Percentiles rank a stretch among this genome's conserved stretches.
Conservation (phyloP, 2,797 vertebrate genomes). For the Myotis myotis region DNA sequence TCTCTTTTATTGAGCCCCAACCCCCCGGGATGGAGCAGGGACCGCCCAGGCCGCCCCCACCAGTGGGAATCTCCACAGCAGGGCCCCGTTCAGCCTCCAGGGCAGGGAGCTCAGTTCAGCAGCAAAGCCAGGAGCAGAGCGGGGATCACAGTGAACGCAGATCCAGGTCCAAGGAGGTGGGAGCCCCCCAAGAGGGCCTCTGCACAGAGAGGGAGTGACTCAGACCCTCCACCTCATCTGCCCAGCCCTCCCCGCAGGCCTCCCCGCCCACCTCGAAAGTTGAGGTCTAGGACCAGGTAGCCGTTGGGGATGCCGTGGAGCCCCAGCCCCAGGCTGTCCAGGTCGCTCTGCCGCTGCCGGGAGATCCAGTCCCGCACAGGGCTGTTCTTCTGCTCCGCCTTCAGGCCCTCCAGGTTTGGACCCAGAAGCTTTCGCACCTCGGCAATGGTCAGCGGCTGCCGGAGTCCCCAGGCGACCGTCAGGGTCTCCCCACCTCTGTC, state of each 20-base stretch:
- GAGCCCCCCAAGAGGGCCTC: not conserved
- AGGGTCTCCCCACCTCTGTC: not conserved
- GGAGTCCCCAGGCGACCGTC: not conserved
- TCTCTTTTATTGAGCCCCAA: constrained; percentile 56
- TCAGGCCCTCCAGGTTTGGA: constrained; percentile 26
- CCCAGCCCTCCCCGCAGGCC: not conserved
- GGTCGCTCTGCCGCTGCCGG: constrained; percentile 68
- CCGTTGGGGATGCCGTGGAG: constrained; percentile 75
- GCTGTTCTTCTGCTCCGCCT: not conserved
- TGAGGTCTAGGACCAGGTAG: constrained; percentile 67
- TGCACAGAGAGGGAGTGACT: not conserved
- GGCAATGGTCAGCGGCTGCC: constrained; percentile 65
- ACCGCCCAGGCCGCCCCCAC: not conserved
- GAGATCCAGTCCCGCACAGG: constrained; percentile 76
- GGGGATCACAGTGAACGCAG: constrained; percentile 36
- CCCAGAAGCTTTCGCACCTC: constrained; percentile 82
- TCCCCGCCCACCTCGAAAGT: constrained; percentile 3
- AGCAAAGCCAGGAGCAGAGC: not conserved
- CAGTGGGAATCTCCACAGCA: not conserved
- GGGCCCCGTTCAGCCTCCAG: fast-evolving
- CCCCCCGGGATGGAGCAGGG: not conserved
- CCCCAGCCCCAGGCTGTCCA: constrained; percentile 72
- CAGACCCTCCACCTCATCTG: not conserved
- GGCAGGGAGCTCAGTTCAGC: not conserved
- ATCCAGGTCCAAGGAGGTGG: not conserved